Conservation (phyloP, 2,797 vertebrate species). For the Synaphobranchus kaupii region DNA sequence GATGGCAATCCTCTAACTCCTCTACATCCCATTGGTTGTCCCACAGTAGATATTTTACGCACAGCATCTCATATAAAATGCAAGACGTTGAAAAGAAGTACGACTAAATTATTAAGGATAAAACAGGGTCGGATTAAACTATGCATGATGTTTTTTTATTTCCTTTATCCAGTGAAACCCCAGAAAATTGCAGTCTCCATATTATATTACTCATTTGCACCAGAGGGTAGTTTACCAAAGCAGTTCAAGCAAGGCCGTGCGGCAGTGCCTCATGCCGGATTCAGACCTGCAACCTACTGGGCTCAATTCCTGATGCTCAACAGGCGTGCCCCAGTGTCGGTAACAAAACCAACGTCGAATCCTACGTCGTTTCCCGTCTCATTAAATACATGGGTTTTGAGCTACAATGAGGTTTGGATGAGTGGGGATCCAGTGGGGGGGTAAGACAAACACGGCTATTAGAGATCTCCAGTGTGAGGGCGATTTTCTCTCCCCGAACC, state of each 20-base stretch:
- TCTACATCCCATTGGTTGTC: not conserved
- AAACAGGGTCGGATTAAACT: not conserved
- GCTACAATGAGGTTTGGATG: constrained; percentile 5
- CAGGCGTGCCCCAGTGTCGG: not conserved
- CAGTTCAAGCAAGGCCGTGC: not conserved
- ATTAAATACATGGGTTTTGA: constrained; percentile 1
- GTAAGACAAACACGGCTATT: not conserved
- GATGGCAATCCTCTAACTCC: not conserved
- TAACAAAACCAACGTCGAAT: not conserved
- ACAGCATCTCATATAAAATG: not conserved
- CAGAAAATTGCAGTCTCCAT: not conserved
- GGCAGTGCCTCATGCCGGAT: not conserved
- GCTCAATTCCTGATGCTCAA: not conserved
- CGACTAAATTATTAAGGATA: not conserved
- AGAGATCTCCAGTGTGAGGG: not conserved
- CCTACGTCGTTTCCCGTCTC: not conserved
- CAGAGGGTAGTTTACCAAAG: not conserved
- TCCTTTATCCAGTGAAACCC: not conserved
- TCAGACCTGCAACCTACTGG: not conserved
- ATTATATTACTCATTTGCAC: not conserved
- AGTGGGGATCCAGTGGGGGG: not conserved
- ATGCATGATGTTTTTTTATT: not conserved
- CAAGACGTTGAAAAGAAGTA: not conserved
- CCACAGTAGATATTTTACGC: too few relatives aligned
- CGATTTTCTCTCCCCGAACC: not conserved